Base-by-base conservation (phyloP, 1,140 invertebrate genomes). In the Papilio helenus region DNA sequence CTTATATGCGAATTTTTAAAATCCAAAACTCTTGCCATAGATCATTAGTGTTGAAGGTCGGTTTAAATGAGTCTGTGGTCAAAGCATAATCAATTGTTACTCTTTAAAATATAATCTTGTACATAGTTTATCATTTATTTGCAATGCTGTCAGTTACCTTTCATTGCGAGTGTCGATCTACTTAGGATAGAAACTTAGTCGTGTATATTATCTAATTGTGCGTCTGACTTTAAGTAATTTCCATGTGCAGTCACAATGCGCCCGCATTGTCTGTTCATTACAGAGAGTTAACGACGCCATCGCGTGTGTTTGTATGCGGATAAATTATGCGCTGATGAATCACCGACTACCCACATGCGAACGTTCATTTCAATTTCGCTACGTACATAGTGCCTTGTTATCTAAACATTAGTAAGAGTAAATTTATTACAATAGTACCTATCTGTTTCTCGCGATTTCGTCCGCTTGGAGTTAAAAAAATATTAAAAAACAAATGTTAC, bases 261-360 rank as follows among this genome's bases (percentile, higher is more conserved):
- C n/a, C 44, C 42, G 42, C 23, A 49, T 74, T 74, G 23, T 74
- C 72, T 74, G 9, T 46, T 46, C 72, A 73, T 73, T 73, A 73
- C 72, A 73, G 1, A 23, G 72, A 44, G 23, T 44, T 73, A 73
- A 73, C 72, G 72, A 73, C 39, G 72, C 39, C 44, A 42, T 73
- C 72, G 72, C 72, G 72, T 73, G 72, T 73, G 44, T 73, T 49
- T 46, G 20, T 16, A 14, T n/a, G 18, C 39, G 72, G n/a, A 73
- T 73, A 73, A 73, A 73, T 73, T 46, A 73, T 73, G 72, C 72
- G 44, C 72, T 73, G 42, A 73, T 73, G 72, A 73, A 73, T 49
- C 72, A 73, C 72, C 72, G 39, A 49, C 39, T 44, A 72, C 68
- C 72, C 34, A 42, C 72, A 73, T 73, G 72, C 42, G 51, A 73